Percentiles rank a stretch among this genome's conserved stretches.
Evolutionary conservation across 2,888 invertebrate species (phyloP).

Genomic region (Ophion obscuratus): DNA sequence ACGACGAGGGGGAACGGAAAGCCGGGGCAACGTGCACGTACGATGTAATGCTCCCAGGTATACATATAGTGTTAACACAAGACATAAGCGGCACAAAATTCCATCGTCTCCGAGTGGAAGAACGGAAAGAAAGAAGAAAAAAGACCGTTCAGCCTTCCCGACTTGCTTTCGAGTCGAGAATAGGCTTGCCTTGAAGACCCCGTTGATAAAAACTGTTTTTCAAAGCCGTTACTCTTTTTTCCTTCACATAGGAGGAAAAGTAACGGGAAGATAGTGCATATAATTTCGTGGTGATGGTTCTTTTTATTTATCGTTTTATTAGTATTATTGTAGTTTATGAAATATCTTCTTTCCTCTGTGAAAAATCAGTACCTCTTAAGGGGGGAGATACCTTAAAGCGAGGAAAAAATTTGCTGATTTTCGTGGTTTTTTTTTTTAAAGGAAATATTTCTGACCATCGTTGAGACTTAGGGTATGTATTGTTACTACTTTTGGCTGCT

Average conservation of each 20-base stretch:
- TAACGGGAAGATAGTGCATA: background rate
- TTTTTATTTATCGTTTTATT: background rate
- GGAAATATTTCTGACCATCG: no score
- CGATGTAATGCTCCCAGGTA: background rate
- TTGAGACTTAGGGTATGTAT: no score
- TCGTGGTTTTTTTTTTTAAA: no score
- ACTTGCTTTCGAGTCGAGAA: constrained; percentile 1
- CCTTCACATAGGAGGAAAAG: background rate
- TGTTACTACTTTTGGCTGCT: no score
- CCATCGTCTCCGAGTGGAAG: background rate
- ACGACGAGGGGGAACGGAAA: background rate
- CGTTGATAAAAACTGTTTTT: background rate
- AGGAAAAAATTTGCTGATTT: no score
- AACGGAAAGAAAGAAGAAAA: background rate
- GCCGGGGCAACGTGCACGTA: background rate
- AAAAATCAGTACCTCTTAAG: background rate
- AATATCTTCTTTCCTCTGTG: background rate
- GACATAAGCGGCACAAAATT: constrained; percentile 9
- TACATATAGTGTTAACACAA: background rate
- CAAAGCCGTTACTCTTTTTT: background rate
- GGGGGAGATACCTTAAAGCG: no score
- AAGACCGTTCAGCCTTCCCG: constrained; percentile 17
- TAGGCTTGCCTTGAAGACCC: constrained; percentile 2
- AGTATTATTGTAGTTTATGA: background rate
- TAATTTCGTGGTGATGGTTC: background rate